These are phyloP conservation scores for Drosophila tsacasi DNA, from an alignment of 1,140 invertebrate species.

Conservation along the genomic window DNA sequence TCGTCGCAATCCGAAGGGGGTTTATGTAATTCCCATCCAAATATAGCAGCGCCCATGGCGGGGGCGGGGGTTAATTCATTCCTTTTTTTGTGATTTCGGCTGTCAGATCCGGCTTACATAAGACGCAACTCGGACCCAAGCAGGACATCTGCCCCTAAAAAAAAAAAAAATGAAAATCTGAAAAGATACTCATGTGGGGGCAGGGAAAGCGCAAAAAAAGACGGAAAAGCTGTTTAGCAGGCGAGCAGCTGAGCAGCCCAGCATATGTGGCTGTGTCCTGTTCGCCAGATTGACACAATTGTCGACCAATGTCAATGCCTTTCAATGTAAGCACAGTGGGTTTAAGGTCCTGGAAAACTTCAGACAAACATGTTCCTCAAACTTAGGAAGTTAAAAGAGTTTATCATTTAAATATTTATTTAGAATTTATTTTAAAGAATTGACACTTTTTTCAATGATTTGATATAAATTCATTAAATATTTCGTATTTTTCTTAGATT, in stretches of 20 bases:
- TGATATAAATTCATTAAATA: no score
- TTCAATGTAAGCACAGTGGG: conserved; percentile 51
- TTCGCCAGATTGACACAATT: conserved; percentile 72
- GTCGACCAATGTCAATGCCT: conserved; percentile 79
- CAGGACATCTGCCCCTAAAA: conserved; percentile 5
- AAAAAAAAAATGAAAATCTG: background rate
- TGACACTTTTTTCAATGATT: no score
- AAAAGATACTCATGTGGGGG: conserved; percentile 8
- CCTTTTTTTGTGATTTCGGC: conserved; percentile 32
- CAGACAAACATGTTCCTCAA: no score
- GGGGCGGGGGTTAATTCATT: conserved; percentile 26
- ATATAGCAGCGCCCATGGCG: conserved; percentile 6
- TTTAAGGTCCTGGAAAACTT: background rate
- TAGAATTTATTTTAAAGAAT: no score
- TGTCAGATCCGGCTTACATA: conserved; percentile 49
- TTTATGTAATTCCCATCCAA: conserved; percentile 37
- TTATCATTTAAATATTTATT: no score
- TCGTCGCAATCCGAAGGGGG: background rate
- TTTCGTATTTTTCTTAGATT: background rate
- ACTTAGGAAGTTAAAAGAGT: no score
- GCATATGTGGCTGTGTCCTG: conserved; percentile 52
- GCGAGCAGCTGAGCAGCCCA: conserved; percentile 42
- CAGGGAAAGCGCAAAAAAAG: background rate
- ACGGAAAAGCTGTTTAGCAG: conserved; percentile 26
- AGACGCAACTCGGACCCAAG: conserved; percentile 18